Evolutionary conservation across 2,113 vertebrate species (phyloP).

Genomic region (Gobius niger): DNA sequence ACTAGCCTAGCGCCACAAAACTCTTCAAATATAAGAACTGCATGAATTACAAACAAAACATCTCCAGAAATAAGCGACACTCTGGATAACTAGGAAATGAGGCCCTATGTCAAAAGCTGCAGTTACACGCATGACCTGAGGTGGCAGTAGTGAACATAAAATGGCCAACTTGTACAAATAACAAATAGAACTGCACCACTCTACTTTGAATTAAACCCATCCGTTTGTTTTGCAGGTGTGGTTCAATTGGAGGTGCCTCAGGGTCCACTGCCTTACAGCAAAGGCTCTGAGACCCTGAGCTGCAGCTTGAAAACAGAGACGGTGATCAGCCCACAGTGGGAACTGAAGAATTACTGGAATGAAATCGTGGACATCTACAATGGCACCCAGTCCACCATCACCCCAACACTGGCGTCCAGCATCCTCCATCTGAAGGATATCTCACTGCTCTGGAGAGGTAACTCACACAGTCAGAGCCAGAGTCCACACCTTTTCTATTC

Average conservation of each 20-base stretch:
- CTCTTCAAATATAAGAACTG: no score
- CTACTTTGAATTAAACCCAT: not conserved
- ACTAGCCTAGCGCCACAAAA: no score
- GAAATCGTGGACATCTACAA: not conserved
- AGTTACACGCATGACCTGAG: no score
- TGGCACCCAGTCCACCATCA: conserved; percentile 26
- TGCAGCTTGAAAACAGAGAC: not conserved
- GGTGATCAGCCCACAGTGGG: accelerated
- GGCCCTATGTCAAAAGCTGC: no score
- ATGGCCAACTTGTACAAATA: no score
- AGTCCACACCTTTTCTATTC: no score
- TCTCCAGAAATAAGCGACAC: no score
- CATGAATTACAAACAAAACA: no score
- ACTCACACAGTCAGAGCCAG: not conserved
- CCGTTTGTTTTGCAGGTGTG: conserved; percentile 40
- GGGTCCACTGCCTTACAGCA: not conserved
- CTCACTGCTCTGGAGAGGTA: conserved; percentile 60
- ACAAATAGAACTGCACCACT: not conserved
- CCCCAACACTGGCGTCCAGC: accelerated
- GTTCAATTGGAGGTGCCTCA: not conserved
- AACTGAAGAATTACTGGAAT: not conserved
- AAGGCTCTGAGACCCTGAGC: accelerated
- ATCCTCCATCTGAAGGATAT: accelerated
- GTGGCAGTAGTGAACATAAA: no score
- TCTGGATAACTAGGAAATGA: no score